Base-by-base conservation (phyloP, 2,797 vertebrate species). In the Spinus olivaceus region DNA sequence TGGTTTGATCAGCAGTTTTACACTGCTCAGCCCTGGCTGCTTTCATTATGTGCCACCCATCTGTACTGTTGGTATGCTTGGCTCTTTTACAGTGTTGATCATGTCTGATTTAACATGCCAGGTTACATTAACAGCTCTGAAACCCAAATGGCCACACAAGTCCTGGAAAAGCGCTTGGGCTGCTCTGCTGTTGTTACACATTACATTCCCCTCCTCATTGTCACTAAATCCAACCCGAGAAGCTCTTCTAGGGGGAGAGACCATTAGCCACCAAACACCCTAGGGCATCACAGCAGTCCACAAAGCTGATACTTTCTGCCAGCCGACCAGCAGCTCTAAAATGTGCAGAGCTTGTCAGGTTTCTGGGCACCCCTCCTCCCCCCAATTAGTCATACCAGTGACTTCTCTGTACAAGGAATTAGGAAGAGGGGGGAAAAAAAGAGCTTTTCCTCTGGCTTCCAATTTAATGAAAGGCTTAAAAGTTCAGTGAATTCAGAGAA, bases 91-190 rank as follows among this genome's bases (percentile, higher is more conserved):
- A 92, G 90, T 59, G 93, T 90, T 95, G 88, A 91, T 95, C 91
- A 83, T 94, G 86, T 95, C 87, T 96, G 94, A 91, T 96, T 96
- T 94, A 94, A 93, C 94, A 88, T 80, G 86, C 80, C 94, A 92
- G 90, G 85, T 88, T 93, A 87, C 86, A 95, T 94, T 94, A 93
- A 87, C 85, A 92, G 81, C 74, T 92, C 92, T 54, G 86, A 93
- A 95, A 92, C 84, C 80, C 81, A 87, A 95, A 95, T 28, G 80
- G 81, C 91, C 86, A 85, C 81, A 82, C 66, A 54, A 89, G 71
- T 63, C 83, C 87, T 78, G 67, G 51, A 96, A 90, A 94, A 94
- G 70, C 18, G 1, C 28, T 33, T 42, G 64, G 87, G 67, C 80
- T 87, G 74, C 91, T 73, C 72, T 88, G 67, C 66, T 81, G 77